A percentile compares a stretch with the other conserved stretches of the same genome.
These are phyloP conservation scores for Anabacerthia variegaticeps DNA, from an alignment of 2,797 vertebrate genomes.

Conservation along the genomic window DNA sequence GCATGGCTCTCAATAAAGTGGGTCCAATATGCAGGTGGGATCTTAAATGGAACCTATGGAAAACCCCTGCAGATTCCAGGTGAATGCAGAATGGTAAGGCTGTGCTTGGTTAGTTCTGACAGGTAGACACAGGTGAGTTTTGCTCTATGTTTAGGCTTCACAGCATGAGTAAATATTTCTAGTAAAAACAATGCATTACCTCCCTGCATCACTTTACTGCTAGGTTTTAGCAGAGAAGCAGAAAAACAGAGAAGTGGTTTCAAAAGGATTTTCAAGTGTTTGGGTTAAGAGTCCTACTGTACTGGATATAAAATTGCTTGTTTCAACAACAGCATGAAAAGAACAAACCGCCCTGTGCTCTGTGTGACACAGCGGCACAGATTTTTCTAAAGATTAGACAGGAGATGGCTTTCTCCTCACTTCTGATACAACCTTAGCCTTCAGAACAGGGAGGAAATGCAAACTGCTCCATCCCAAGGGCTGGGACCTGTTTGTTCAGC, in stretches of 20 bases:
- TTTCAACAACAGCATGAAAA: slow-evolving; percentile 39
- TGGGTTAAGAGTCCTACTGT: slow-evolving; percentile 31
- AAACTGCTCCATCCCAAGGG: neutral
- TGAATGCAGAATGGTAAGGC: neutral
- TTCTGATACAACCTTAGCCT: neutral
- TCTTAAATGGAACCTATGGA: neutral
- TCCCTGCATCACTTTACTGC: neutral
- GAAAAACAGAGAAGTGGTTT: slow-evolving; percentile 25
- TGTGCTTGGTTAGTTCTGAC: neutral
- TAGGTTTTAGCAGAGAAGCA: slow-evolving; percentile 7
- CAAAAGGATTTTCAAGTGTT: slow-evolving; percentile 37
- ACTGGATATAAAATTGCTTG: slow-evolving; percentile 28
- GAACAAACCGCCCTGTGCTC: neutral
- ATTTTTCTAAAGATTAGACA: neutral
- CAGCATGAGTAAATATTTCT: neutral
- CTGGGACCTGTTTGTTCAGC: slow-evolving; percentile 9
- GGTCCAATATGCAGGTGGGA: neutral
- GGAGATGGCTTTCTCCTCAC: neutral
- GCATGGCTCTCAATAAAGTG: neutral
- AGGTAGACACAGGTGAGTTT: neutral
- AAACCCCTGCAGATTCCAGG: neutral
- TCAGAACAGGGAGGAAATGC: neutral
- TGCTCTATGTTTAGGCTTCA: neutral
- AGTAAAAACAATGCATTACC: neutral
- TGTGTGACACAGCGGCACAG: neutral